Evolutionary conservation across 2,888 invertebrate species (phyloP).

Genomic region (Campoplex capitator): DNA sequence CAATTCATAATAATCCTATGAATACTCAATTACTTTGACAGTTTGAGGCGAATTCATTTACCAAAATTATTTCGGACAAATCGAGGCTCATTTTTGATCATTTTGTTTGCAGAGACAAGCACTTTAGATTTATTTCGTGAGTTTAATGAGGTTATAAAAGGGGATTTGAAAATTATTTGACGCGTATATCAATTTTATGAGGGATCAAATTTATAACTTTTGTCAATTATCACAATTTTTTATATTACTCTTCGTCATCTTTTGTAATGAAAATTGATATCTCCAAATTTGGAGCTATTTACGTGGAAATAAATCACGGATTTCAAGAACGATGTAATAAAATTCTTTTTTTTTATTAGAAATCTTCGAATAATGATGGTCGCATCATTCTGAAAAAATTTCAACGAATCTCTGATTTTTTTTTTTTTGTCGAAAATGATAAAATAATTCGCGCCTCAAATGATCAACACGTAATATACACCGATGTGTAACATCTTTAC

Average conservation of each 20-base stretch:
- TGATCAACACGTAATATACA: constrained; percentile 72
- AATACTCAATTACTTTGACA: constrained; percentile 69
- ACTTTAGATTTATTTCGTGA: not conserved
- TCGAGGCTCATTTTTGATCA: not conserved
- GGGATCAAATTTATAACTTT: not conserved
- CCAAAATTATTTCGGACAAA: not conserved
- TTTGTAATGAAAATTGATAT: not conserved
- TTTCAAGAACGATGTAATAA: not conserved
- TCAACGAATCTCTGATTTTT: not conserved
- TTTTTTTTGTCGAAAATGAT: not conserved
- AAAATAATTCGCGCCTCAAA: constrained; percentile 67
- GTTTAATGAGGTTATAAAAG: not conserved
- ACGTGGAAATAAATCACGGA: not conserved
- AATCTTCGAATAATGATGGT: not conserved
- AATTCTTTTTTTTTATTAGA: not conserved
- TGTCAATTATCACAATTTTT: not conserved
- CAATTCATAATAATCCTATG: constrained; percentile 68
- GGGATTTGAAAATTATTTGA: not conserved
- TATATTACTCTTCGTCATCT: not conserved
- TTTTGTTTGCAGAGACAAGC: constrained; percentile 7
- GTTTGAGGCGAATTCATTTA: constrained; percentile 67
- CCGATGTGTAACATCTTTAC: constrained; percentile 73
- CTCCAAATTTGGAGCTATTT: not conserved
- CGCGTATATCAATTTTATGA: not conserved
- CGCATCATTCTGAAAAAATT: not conserved